Evolutionary conservation across 2,888 invertebrate genomes (phyloP).

Genomic region (Baronia brevicornis): DNA sequence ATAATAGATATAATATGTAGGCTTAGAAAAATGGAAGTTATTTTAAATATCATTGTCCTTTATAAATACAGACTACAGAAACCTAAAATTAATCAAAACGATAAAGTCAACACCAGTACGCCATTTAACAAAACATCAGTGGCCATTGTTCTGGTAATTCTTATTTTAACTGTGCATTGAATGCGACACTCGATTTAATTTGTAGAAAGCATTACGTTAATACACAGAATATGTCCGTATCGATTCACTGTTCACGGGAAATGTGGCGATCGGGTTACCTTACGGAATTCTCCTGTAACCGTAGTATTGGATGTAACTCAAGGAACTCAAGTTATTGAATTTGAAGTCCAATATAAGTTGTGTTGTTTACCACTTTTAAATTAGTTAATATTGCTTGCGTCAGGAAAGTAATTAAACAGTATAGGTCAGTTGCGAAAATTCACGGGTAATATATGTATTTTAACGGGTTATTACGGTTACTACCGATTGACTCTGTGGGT

Average conservation of each 20-base stretch:
- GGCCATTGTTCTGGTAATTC: constrained; percentile 8
- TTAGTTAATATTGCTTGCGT: too few species aligned
- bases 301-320: constrained; percentile 18
- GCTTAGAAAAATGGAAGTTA: too few species aligned
- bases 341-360: background rate
- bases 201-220: constrained; percentile 54
- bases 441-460: too few species aligned
- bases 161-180: constrained; percentile 23
- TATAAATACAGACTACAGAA: too few species aligned
- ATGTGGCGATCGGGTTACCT: constrained; percentile 44
- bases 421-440: too few species aligned
- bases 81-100: too few species aligned
- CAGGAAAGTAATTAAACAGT: constrained; percentile 2
- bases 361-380: too few species aligned
- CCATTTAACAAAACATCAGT: background rate
- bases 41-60: too few species aligned
- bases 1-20: too few species aligned
- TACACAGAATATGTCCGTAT: constrained; percentile 41
- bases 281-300: constrained; percentile 37
- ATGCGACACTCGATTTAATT: constrained; percentile 39
- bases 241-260: constrained; percentile 51
- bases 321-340: constrained; percentile 11
- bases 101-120: too few species aligned
- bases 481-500: too few species aligned
- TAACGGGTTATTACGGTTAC: too few species aligned